These are phyloP conservation scores for Sussaba pulchella DNA, from an alignment of 2,888 invertebrate genomes.

Conservation along the genomic window DNA sequence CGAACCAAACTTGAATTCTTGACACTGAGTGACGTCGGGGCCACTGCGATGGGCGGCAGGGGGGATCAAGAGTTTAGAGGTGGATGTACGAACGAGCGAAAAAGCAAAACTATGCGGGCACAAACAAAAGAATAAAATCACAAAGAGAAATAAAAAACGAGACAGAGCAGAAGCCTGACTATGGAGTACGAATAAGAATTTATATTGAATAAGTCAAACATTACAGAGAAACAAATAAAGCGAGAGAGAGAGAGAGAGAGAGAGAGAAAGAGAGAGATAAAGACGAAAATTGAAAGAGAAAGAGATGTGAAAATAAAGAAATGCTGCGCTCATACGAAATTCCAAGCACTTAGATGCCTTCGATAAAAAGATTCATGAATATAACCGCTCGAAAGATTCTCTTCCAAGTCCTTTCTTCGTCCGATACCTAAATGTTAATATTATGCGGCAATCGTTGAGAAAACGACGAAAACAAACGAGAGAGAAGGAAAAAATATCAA, in stretches of 20 bases:
- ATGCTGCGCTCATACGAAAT: slow-evolving; percentile 71
- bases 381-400: slow-evolving; percentile 59
- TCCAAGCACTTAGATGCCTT: slow-evolving; percentile 74
- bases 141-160: no score
- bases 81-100: slow-evolving; percentile 33
- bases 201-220: not conserved
- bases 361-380: slow-evolving; percentile 73
- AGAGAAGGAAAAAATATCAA: slow-evolving; percentile 43
- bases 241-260: slow-evolving; percentile 23
- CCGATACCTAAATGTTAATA: slow-evolving; percentile 62
- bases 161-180: not conserved
- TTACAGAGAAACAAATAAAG: slow-evolving; percentile 11
- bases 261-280: slow-evolving; percentile 23
- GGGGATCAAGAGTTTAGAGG: slow-evolving; percentile 27
- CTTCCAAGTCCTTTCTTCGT: slow-evolving; percentile 34
- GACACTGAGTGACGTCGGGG: slow-evolving; percentile 49
- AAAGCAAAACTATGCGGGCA: slow-evolving; percentile 11
- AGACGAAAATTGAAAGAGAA: not conserved
- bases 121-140: not conserved
- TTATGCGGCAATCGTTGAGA: slow-evolving; percentile 51
- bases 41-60: no score
- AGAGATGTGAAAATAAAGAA: slow-evolving; percentile 49
- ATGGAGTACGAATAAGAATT: slow-evolving; percentile 7
- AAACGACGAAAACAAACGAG: no score
- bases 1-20: slow-evolving; percentile 23